Base-by-base conservation (phyloP, 1,140 invertebrate genomes). In the Thaumatotibia leucotreta region DNA sequence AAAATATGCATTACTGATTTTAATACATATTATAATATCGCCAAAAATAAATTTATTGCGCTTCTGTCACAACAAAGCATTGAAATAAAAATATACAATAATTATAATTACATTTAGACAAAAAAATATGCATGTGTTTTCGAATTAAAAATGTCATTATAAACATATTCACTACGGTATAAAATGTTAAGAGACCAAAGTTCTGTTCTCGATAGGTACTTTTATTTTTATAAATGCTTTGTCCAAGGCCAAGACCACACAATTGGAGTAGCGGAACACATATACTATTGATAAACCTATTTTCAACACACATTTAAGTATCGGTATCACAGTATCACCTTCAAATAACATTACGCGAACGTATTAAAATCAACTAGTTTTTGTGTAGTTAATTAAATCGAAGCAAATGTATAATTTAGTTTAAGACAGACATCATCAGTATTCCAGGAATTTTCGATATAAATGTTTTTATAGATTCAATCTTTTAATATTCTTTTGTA, bases 261-360 rank as follows among this genome's bases (percentile, higher is more conserved):
- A 76, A 61, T 63, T 52, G 64, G 67, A n/a, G 23, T 58, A 35
- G 35, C 65, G 70, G 68, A 45, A 14, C 33, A 20, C 75, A 71
- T 79, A 67, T 72, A 45, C 14, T 24, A 24, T 54, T n/a, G n/a
- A n/a, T n/a, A n/a, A n/a, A 54, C 3, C n/a, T 58, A 58, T 45
- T 8, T 17, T 17, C 11, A 45, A 45, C 20, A 45, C 39, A 31
- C 2, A 31, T 58, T 58, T 29, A 58, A 14, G 52, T 58, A 58
- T 58, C 52, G 29, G 52, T 58, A 66, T 81, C 82, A 82, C 81
- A 71, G 66, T 66, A 66, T 82, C 83, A 83, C 83, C 85, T 88
- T 84, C 82, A 84, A 79, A 79, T 79, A 80, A 82, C 83, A 82
- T 82, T 67, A 54, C 23, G 64, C 52, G 23, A 27, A 31, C 23